Evolutionary conservation across 30 jellyfish, hydroid and myxozoan species (phyloP), one percentile per base, ranked within the genome.

Genomic region (Cassiopea xamachana): DNA sequence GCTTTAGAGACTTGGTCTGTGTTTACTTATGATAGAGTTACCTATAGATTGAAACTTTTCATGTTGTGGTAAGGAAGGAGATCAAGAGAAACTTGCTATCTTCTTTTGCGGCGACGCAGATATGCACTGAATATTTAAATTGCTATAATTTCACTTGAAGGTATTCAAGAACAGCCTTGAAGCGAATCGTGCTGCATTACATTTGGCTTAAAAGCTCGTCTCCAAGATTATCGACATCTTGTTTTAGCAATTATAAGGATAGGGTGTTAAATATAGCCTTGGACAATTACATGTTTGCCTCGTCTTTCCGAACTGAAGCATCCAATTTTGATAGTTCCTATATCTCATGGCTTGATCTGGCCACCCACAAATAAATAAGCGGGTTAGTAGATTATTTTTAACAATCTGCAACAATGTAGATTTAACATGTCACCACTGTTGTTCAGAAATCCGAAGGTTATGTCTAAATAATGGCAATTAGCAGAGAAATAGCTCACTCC

Each of bases 351-450:
- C 1, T 78, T 48, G 39, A 78, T 14, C 87, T 78, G 87, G 48
- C 87, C 87, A 78, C 87, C 87, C 75, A 60, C 87, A 78, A 78
- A 50, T 17, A 51, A 48, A 78, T 78, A 78, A 75, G n/a, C 75
- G 16, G 75, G 87, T 78, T 78, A 48, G 45, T 60, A 15, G 75
- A 50, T 78, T 48, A 50, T 78, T 78, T 39, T 71, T 71, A 71
- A 71, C 27, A 71, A 71, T 71, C 80, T 71, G 80, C 55, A 71
- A 71, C 80, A 71, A 71, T 71, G 55, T 16, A 19, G 51, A 2
- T 10, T 71, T 71, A 15, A 71, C 80, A n/a, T 19, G 80, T 19
- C 15, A 27, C 74, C 15, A 2, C 74, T 64, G 74, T 64, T 5
- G 43, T 16, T 5, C 19, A 5, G 19, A 5, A 13, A 4, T 4